These are phyloP conservation scores for Girardia tigrina DNA, from an alignment of 2,888 invertebrate genomes.

Conservation along the genomic window DNA sequence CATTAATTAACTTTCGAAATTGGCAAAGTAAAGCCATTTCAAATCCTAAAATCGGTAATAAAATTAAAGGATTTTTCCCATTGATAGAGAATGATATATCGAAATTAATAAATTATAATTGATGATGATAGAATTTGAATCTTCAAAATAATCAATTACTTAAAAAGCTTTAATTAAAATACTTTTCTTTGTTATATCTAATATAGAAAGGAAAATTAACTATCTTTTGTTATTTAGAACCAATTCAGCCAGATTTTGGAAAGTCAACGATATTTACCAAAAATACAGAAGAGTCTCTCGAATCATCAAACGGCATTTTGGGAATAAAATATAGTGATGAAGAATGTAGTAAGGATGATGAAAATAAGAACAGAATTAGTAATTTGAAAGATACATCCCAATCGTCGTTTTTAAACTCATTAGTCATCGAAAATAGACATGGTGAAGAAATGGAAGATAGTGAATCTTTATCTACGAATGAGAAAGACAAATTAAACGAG, in stretches of 20 bases:
- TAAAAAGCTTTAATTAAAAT: too few species aligned
- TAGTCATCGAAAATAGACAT: background rate
- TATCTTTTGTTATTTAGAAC: background rate
- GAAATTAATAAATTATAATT: too few species aligned
- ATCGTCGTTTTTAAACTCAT: background rate
- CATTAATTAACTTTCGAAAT: too few species aligned
- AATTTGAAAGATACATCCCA: background rate
- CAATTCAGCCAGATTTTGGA: constrained; percentile 1
- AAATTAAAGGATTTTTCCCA: too few species aligned
- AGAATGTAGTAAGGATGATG: background rate
- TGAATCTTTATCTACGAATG: background rate
- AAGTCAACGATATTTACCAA: background rate
- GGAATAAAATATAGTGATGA: background rate
- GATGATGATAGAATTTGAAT: too few species aligned
- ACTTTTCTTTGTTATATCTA: too few species aligned
- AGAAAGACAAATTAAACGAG: too few species aligned
- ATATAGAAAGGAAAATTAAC: too few species aligned
- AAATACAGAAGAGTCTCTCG: background rate
- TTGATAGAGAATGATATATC: too few species aligned
- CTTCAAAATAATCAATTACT: too few species aligned
- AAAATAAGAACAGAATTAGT: background rate
- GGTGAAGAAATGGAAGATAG: background rate
- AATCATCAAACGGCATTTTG: background rate
- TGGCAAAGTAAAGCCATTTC: too few species aligned
- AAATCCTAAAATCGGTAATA: too few species aligned